These are phyloP conservation scores for Taxidea taxus DNA, from an alignment of 2,113 vertebrate genomes.

Conservation along the genomic window DNA sequence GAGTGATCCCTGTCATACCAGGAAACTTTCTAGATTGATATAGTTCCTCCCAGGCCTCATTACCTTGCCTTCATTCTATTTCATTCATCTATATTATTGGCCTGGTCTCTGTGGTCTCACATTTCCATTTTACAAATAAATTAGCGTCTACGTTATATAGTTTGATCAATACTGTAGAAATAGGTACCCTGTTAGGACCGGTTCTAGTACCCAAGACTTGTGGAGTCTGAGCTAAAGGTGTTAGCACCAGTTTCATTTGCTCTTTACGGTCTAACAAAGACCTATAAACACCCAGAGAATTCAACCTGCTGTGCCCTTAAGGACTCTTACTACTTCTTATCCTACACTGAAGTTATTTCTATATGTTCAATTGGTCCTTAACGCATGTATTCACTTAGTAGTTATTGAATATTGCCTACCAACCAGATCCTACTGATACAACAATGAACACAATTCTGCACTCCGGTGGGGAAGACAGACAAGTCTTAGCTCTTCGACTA, in stretches of 20 bases:
- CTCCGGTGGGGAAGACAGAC: background rate
- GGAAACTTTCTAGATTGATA: background rate
- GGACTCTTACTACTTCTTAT: background rate
- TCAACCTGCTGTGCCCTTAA: too few relatives aligned
- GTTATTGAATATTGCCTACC: background rate
- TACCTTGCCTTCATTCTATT: background rate
- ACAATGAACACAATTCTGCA: background rate
- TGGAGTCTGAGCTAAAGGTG: background rate
- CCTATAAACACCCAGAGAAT: background rate
- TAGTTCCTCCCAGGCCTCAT: too few relatives aligned
- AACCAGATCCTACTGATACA: background rate
- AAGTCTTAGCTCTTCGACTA: background rate
- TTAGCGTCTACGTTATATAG: accelerated
- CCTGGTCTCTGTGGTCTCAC: background rate
- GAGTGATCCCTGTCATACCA: accelerated
- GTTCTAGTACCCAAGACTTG: background rate
- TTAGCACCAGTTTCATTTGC: background rate
- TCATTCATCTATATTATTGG: background rate
- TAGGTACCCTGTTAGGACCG: background rate
- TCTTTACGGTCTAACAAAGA: background rate
- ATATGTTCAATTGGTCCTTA: background rate
- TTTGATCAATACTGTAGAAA: background rate
- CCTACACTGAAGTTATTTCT: background rate
- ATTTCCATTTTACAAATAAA: background rate
- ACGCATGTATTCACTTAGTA: background rate